These are phyloP conservation scores for Chlorops oryzae DNA, from an alignment of 1,140 invertebrate genomes.

Conservation along the genomic window DNA sequence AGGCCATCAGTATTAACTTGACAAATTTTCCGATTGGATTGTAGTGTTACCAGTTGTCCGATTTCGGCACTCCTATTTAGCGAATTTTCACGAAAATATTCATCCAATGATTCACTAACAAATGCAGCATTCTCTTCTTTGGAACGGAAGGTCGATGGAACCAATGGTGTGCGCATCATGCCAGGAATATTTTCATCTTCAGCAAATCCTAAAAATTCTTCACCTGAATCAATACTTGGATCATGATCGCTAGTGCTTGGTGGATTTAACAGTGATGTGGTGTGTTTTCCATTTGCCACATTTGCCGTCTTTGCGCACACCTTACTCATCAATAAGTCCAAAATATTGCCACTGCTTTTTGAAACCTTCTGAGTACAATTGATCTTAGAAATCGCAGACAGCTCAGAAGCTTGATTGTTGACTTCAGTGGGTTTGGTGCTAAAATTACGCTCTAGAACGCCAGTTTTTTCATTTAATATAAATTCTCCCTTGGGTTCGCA, in stretches of 20 bases:
- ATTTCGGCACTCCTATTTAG: too few species aligned
- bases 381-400: too few species aligned
- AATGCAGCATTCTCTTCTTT: constrained; percentile 28
- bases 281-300: not conserved
- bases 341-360: constrained; percentile 26
- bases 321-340: constrained; percentile 41
- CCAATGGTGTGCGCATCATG: constrained; percentile 40
- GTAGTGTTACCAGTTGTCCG: too few species aligned
- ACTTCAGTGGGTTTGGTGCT: too few species aligned
- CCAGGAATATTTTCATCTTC: constrained; percentile 37
- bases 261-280: not conserved
- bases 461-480: too few species aligned
- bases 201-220: constrained; percentile 42
- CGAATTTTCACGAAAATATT: constrained; percentile 34
- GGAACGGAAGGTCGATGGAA: constrained; percentile 28
- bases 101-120: constrained; percentile 34
- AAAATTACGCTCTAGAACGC: too few species aligned
- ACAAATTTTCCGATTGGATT: too few species aligned
- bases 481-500: too few species aligned
- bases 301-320: constrained; percentile 18
- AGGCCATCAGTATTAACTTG: too few species aligned
- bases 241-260: not conserved
- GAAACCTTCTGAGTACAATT: not conserved
- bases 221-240: constrained; percentile 22
- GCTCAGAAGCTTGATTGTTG: too few species aligned